Conservation (phyloP, 2,888 invertebrate genomes). For the Lycia hirtaria region DNA sequence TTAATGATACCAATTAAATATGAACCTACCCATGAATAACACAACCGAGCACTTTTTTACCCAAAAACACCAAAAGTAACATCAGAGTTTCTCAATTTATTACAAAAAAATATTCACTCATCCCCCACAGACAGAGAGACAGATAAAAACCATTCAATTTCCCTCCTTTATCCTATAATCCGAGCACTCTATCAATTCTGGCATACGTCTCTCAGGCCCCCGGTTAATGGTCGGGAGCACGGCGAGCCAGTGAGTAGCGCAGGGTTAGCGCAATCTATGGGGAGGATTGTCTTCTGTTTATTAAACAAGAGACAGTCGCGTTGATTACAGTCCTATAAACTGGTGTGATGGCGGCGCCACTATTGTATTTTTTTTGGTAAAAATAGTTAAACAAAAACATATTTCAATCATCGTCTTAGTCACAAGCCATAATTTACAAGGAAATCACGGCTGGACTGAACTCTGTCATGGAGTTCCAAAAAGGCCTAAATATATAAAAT, state of each 20-base stretch:
- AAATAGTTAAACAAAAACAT: too few relatives aligned
- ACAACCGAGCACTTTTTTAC: too few relatives aligned
- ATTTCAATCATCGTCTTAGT: too few relatives aligned
- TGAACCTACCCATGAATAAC: too few relatives aligned
- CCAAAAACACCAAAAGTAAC: neutral
- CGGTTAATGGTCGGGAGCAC: conserved; percentile 45
- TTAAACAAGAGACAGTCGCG: neutral
- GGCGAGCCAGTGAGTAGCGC: conserved; percentile 30
- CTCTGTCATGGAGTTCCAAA: too few relatives aligned
- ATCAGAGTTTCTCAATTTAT: conserved; percentile 1
- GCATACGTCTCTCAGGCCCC: conserved; percentile 10
- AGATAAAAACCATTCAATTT: conserved; percentile 53
- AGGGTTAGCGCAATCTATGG: conserved; percentile 1
- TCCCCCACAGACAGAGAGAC: conserved; percentile 28
- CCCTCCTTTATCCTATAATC: conserved; percentile 46
- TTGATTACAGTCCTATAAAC: too few relatives aligned
- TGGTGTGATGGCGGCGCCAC: too few relatives aligned
- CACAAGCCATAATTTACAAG: too few relatives aligned
- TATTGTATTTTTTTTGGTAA: too few relatives aligned
- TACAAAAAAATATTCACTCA: conserved; percentile 19
- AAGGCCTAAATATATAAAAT: too few relatives aligned
- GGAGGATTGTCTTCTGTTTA: conserved; percentile 19
- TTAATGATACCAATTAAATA: too few relatives aligned
- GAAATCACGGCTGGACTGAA: too few relatives aligned
- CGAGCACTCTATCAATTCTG: conserved; percentile 49